phyloP scores from a whole-genome alignment of 2,113 vertebrate genomes.

The Poicephalus gulielmi region DNA sequence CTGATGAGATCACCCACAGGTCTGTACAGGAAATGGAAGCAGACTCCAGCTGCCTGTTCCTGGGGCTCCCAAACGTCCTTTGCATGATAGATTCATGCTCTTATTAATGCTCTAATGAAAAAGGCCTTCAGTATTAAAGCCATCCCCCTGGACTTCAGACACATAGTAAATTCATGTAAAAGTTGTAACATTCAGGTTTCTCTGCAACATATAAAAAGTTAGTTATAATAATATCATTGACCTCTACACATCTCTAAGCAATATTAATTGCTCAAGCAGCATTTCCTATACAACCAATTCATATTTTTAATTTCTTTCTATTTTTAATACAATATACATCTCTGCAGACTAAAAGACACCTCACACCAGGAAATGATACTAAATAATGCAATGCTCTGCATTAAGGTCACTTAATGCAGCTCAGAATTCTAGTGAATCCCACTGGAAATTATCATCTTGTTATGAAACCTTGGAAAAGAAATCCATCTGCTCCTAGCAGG shows the following conservation, averaged over 20 bases:
- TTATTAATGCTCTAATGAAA: not conserved
- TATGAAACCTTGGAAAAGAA: not conserved
- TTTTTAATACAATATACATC: not conserved
- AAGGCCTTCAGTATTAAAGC: not conserved
- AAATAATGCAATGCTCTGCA: not conserved
- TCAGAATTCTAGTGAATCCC: not conserved
- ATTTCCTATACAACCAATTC: not conserved
- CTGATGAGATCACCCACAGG: not conserved
- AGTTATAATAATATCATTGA: not conserved
- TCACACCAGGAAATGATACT: not conserved
- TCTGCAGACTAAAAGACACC: not conserved
- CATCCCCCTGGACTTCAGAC: not conserved
- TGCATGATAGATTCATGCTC: accelerated
- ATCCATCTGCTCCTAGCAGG: not conserved
- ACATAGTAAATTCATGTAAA: not conserved
- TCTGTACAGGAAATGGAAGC: not conserved
- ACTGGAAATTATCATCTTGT: not conserved
- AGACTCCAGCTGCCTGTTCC: not conserved
- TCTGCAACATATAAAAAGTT: not conserved
- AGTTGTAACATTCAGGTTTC: not conserved
- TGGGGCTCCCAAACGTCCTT: not conserved
- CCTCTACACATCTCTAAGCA: not conserved
- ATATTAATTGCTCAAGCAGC: not conserved
- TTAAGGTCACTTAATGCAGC: not conserved
- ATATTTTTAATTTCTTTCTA: not conserved